phyloP scores from a whole-genome alignment of 2,113 vertebrate species.

The Pan paniscus region DNA sequence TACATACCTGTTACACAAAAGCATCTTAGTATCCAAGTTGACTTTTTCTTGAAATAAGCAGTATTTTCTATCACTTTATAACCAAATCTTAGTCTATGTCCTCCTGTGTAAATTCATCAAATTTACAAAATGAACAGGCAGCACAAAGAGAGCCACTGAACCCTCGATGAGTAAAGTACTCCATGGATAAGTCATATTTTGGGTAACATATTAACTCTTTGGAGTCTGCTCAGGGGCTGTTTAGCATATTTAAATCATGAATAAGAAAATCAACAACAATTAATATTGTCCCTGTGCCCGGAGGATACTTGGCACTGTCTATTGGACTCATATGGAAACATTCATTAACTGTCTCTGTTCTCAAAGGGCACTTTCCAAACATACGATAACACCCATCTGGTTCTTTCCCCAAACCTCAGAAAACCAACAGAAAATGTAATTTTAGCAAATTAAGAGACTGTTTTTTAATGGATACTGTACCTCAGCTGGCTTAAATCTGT shows the following conservation, averaged over 20 bases:
- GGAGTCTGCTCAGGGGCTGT: constrained; percentile 61
- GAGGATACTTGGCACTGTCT: constrained; percentile 64
- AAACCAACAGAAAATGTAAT: constrained; percentile 53
- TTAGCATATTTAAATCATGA: constrained; percentile 71
- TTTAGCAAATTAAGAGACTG: constrained; percentile 53
- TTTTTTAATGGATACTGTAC: constrained; percentile 16
- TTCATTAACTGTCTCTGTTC: constrained; percentile 66
- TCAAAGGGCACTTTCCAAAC: constrained; percentile 66
- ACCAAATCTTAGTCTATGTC: neutral
- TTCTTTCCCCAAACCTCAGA: constrained; percentile 63
- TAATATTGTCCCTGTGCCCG: constrained; percentile 62
- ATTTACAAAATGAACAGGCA: neutral
- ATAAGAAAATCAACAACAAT: constrained; percentile 73
- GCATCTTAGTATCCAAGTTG: neutral
- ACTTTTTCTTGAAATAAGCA: neutral
- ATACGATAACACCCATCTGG: neutral
- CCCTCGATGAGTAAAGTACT: neutral
- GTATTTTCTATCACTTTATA: neutral
- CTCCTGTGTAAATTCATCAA: neutral
- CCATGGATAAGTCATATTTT: constrained; percentile 36
- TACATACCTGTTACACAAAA: rapidly evolving
- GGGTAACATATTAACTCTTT: constrained; percentile 52
- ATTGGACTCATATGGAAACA: constrained; percentile 58
- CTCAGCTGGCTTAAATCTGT: neutral
- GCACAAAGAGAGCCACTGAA: neutral